phyloP scores from a whole-genome alignment of 2,888 invertebrate species.

The Epirrhoe alternata region DNA sequence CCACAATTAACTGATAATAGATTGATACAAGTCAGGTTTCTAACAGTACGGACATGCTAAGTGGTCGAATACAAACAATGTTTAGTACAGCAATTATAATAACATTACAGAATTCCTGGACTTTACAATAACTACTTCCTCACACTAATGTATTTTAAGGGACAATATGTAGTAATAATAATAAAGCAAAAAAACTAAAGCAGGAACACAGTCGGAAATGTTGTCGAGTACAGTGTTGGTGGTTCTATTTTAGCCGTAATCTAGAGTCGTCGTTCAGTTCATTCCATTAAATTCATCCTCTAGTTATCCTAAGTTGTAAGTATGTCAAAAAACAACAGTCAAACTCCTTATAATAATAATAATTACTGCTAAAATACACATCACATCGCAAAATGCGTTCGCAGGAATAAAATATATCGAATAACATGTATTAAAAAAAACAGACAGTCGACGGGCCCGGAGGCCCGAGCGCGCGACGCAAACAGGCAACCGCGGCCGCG shows the following conservation, averaged over 20 bases:
- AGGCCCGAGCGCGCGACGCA: constrained; percentile 76
- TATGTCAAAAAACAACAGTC: constrained; percentile 85
- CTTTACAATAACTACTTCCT: constrained; percentile 82
- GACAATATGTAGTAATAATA: constrained; percentile 80
- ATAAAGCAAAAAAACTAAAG: constrained; percentile 84
- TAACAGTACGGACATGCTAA: constrained; percentile 83
- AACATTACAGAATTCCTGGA: constrained; percentile 82
- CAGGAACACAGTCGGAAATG: constrained; percentile 85
- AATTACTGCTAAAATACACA: constrained; percentile 87
- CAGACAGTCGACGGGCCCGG: constrained; percentile 79
- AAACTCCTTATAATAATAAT: constrained; percentile 85
- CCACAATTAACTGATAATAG: constrained; percentile 85
- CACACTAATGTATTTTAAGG: constrained; percentile 83
- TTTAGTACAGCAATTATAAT: constrained; percentile 79
- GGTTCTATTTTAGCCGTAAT: constrained; percentile 80
- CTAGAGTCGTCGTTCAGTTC: constrained; percentile 71
- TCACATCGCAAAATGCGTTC: constrained; percentile 91
- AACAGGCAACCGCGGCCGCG: constrained; percentile 83
- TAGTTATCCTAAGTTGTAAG: constrained; percentile 83
- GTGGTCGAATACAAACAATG: constrained; percentile 80
- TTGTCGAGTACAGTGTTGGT: constrained; percentile 77
- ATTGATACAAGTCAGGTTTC: constrained; percentile 82
- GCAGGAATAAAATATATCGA: constrained; percentile 92
- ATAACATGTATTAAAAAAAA: constrained; percentile 86
- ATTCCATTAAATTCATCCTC: constrained; percentile 75